These are phyloP conservation scores for Globicephala melas DNA, from an alignment of 2,113 vertebrate species.

Conservation along the genomic window DNA sequence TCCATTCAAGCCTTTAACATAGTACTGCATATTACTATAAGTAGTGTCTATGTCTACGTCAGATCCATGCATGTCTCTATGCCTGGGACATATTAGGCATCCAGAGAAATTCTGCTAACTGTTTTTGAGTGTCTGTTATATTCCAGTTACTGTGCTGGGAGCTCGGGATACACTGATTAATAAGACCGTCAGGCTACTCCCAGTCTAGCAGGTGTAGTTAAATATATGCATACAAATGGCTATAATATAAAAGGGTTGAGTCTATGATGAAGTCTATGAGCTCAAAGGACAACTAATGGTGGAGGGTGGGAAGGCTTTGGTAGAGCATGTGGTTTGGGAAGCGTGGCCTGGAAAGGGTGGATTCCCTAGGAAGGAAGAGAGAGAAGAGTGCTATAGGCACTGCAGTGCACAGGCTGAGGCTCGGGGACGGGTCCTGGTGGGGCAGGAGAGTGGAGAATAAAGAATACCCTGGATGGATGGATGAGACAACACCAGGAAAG, in stretches of 20 bases:
- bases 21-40: too few relatives aligned
- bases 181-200: not conserved
- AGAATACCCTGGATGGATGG: not conserved
- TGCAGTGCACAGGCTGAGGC: not conserved
- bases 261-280: not conserved
- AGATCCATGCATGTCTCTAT: not conserved
- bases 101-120: not conserved
- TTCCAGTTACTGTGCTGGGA: not conserved
- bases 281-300: not conserved
- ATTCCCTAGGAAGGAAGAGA: not conserved
- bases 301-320: not conserved
- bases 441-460: not conserved
- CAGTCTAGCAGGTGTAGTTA: not conserved
- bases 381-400: not conserved
- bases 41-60: not conserved
- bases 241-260: not conserved
- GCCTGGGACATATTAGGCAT: not conserved
- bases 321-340: not conserved
- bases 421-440: fast-evolving
- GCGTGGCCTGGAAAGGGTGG: not conserved
- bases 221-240: not conserved
- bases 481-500: not conserved
- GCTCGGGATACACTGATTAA: not conserved
- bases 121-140: not conserved
- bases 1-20: not conserved